Conservation (phyloP, 1,140 invertebrate genomes). For the Pantala flavescens region DNA sequence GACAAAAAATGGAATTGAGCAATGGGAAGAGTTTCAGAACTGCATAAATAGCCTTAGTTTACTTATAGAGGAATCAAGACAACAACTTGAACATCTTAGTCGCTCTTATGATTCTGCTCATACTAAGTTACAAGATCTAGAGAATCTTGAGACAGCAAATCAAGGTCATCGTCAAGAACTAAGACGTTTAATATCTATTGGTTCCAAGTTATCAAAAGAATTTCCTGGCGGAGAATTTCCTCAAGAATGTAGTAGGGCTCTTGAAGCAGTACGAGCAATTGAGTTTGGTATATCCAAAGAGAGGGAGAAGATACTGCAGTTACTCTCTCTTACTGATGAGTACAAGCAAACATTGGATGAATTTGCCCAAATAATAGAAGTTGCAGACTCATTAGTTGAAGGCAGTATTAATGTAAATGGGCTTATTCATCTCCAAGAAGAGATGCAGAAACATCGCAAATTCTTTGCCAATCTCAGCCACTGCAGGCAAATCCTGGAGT, state of each 20-base stretch:
- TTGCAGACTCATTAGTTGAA: slow-evolving; percentile 65
- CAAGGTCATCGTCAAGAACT: slow-evolving; percentile 39
- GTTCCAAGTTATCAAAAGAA: slow-evolving; percentile 45
- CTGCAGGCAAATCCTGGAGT: slow-evolving; percentile 67
- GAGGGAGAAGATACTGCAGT: slow-evolving; percentile 59
- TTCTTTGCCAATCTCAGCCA: slow-evolving; percentile 81
- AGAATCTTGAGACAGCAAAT: slow-evolving; percentile 52
- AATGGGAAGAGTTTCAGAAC: slow-evolving; percentile 58
- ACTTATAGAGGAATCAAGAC: slow-evolving; percentile 41
- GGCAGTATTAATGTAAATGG: slow-evolving; percentile 60
- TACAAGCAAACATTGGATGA: slow-evolving; percentile 77
- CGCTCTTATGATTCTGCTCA: slow-evolving; percentile 44
- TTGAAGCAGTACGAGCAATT: background rate
- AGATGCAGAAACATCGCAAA: slow-evolving; percentile 78
- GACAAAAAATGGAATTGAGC: slow-evolving; percentile 43
- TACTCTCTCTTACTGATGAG: slow-evolving; percentile 63
- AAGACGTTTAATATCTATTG: slow-evolving; percentile 39
- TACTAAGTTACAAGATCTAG: slow-evolving; percentile 51
- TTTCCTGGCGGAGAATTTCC: slow-evolving; percentile 55
- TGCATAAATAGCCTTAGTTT: slow-evolving; percentile 42
- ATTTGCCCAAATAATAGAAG: slow-evolving; percentile 69
- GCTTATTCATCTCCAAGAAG: slow-evolving; percentile 66
- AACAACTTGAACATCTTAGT: slow-evolving; percentile 44
- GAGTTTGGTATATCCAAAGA: slow-evolving; percentile 33
- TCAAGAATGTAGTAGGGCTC: slow-evolving; percentile 30